A percentile compares a stretch with the other conserved stretches of the same genome.
These are phyloP conservation scores for Corythornis leucogaster DNA, from an alignment of 2,797 vertebrate species.

Conservation along the genomic window DNA sequence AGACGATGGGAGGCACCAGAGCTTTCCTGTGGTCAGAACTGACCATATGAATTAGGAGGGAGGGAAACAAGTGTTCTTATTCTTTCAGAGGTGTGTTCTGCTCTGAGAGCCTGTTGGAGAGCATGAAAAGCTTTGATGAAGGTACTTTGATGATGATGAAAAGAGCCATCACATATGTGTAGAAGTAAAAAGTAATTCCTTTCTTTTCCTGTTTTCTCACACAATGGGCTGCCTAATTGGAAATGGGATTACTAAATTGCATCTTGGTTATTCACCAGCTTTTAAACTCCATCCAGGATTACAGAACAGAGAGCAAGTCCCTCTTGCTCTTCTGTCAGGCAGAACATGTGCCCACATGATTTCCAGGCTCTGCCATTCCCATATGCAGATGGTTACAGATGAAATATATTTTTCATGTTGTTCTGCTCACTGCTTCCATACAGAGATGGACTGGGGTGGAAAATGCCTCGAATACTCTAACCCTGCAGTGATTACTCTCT, in stretches of 20 bases:
- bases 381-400: background rate
- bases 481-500: background rate
- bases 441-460: background rate
- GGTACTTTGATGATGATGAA: background rate
- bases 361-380: slow-evolving; percentile 21
- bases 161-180: background rate
- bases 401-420: slow-evolving; percentile 8
- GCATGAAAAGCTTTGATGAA: background rate
- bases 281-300: background rate
- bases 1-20: background rate
- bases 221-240: background rate
- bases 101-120: background rate
- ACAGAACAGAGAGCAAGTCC: background rate
- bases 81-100: background rate
- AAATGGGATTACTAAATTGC: background rate
- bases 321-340: background rate
- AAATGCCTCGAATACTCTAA: background rate
- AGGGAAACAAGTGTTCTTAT: background rate
- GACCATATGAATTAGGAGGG: background rate
- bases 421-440: background rate
- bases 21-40: background rate
- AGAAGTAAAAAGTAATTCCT: background rate
- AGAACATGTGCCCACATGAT: background rate
- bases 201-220: background rate
- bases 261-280: slow-evolving; percentile 2